A percentile compares a stretch with the other conserved stretches of the same genome.
Evolutionary conservation across 2,888 invertebrate species (phyloP).

Genomic region (Venusia cambrica): DNA sequence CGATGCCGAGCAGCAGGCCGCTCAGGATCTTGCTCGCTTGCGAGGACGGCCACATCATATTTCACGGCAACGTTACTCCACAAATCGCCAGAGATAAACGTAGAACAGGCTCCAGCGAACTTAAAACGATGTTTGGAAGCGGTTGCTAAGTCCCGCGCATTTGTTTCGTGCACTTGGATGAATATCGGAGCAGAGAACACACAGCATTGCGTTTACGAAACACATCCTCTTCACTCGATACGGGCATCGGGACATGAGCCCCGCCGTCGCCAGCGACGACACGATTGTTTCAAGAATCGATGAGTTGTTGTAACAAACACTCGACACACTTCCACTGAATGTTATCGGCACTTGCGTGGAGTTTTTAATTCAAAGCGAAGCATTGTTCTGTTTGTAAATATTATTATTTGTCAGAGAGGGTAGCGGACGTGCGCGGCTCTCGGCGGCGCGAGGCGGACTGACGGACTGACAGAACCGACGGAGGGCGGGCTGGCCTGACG

Average conservation of each 20-base stretch:
- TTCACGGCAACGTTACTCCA: too few relatives aligned
- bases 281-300: slow-evolving; percentile 23
- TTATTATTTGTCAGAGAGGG: slow-evolving; percentile 17
- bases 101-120: slow-evolving; percentile 2
- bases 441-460: too few relatives aligned
- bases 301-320: slow-evolving; percentile 18
- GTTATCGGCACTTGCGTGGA: slow-evolving; percentile 10
- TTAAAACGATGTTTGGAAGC: slow-evolving; percentile 6
- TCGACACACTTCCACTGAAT: slow-evolving; percentile 3
- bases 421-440: too few relatives aligned
- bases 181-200: too few relatives aligned
- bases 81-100: slow-evolving; percentile 6
- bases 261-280: slow-evolving; percentile 8
- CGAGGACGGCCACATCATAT: slow-evolving; percentile 87
- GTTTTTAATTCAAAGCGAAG: slow-evolving; percentile 23
- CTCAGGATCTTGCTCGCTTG: slow-evolving; percentile 86
- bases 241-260: slow-evolving; percentile 19
- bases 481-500: too few relatives aligned
- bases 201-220: too few relatives aligned
- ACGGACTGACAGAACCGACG: too few relatives aligned
- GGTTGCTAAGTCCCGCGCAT: slow-evolving; percentile 18
- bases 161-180: too few relatives aligned
- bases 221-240: too few relatives aligned
- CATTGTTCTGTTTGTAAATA: slow-evolving; percentile 16
- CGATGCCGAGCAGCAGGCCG: slow-evolving; percentile 75